Evolutionary conservation across 2,888 invertebrate genomes (phyloP), one percentile per base, ranked within the genome.

Genomic region (Priocnemis perturbator): DNA sequence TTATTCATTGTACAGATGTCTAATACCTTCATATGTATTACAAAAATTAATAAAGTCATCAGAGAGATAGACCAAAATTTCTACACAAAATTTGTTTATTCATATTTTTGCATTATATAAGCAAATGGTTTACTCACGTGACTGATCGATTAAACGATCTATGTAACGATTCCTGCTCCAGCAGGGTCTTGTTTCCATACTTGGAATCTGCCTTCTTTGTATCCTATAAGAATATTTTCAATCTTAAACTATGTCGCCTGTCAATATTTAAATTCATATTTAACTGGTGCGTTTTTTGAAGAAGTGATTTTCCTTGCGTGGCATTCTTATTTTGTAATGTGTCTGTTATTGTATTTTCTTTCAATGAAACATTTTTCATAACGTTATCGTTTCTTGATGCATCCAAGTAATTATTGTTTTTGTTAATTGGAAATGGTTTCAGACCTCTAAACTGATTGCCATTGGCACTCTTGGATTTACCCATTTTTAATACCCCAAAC

Each of bases 121-220:
- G 47, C 11, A 45, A 19, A 59, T 59, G 11, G 19, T 53, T 14
- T 56, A 68, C 76, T 75, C 30, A 80, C 80, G 77, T 11, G 77
- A 77, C 66, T 80, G 74, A 57, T 80, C 76, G 9, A 80, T 74
- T 23, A 80, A 70, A 44, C 76, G 71, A 45, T 79, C 80, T 20
- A 76, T 71, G 50, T 79, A 80, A 26, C 75, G 77, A 74, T 64
- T 74, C 23, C 75, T 77, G 2, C 80, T 75, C 78, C 80, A 80
- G 48, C 71, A 72, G 50, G 78, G 80, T 61, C 80, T 67, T 15
- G 69, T 74, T 53, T 77, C 76, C 14, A 71, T 72, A 3, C 60
- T 69, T 14, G 66, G 71, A 17, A 79, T 74, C 61, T 76, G 73
- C 19, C 52, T 69, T 60, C 68, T 64, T n/a, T 57, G 11, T 4